Evolutionary conservation across 2,888 invertebrate genomes (phyloP).

Genomic region (Marronus borbonicus): DNA sequence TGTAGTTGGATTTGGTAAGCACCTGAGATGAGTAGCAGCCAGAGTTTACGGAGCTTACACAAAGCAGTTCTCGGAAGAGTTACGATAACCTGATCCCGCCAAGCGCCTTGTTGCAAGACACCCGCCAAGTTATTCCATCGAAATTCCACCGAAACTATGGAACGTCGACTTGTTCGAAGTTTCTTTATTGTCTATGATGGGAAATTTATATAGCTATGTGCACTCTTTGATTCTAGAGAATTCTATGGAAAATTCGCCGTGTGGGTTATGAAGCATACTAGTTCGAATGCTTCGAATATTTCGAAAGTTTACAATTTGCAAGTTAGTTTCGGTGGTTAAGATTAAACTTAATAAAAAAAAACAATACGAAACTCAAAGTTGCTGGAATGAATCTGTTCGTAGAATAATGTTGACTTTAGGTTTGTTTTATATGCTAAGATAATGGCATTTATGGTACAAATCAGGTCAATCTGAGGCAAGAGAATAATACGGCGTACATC

Average conservation of each 20-base stretch:
- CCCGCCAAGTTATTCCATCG: conserved; percentile 24
- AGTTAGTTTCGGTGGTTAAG: not conserved
- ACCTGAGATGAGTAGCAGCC: conserved; percentile 20
- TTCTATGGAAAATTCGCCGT: not conserved
- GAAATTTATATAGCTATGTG: conserved; percentile 42
- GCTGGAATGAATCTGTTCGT: not conserved
- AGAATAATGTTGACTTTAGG: not conserved
- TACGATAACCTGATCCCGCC: conserved; percentile 22
- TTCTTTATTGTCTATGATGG: conserved; percentile 38
- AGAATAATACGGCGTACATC: no score
- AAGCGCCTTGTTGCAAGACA: conserved; percentile 20
- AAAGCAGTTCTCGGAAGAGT: conserved; percentile 24
- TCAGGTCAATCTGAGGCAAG: no score
- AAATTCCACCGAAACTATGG: conserved; percentile 28
- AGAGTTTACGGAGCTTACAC: conserved; percentile 21
- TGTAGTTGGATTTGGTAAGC: conserved; percentile 5
- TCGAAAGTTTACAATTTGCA: conserved; percentile 15
- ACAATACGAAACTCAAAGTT: not conserved
- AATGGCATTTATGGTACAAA: not conserved
- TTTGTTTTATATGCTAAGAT: not conserved
- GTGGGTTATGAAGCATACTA: not conserved
- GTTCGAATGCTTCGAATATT: conserved; percentile 17
- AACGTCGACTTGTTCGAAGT: conserved; percentile 38
- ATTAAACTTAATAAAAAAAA: not conserved
- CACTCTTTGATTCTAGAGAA: conserved; percentile 9